A percentile compares a stretch with the other conserved stretches of the same genome.
phyloP scores from a whole-genome alignment of 2,113 vertebrate genomes.

The Lanius ludovicianus region DNA sequence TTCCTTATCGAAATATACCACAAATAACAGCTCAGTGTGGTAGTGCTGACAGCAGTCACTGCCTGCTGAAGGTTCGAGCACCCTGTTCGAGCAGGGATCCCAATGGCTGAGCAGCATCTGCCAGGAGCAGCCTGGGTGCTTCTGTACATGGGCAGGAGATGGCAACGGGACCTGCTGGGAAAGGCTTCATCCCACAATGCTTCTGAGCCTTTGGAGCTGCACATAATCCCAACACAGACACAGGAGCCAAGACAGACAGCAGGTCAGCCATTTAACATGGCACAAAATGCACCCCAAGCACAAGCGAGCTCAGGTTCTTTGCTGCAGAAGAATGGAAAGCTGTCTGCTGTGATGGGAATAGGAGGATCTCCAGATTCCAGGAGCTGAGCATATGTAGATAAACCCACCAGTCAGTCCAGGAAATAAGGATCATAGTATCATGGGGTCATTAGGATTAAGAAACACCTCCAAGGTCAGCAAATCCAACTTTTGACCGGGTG shows the following conservation, averaged over 20 bases:
- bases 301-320: neutral
- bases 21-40: slow-evolving; percentile 19
- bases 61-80: neutral
- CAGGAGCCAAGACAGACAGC: neutral
- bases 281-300: neutral
- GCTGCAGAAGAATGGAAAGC: neutral
- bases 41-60: slow-evolving; percentile 35
- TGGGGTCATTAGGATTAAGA: neutral
- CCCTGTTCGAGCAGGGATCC: slow-evolving; percentile 1
- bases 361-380: neutral
- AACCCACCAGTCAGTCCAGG: neutral
- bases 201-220: neutral
- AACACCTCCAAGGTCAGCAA: neutral
- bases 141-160: accelerated
- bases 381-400: neutral
- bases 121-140: neutral
- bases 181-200: accelerated
- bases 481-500: accelerated
- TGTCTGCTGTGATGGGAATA: neutral
- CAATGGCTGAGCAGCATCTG: slow-evolving; percentile 32
- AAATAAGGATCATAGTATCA: neutral
- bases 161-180: neutral
- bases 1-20: neutral
- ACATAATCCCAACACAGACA: neutral
- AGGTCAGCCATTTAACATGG: accelerated